Percentiles rank a stretch among this genome's conserved stretches.
Evolutionary conservation across 2,797 vertebrate genomes (phyloP).

Genomic region (Salarias fasciatus): DNA sequence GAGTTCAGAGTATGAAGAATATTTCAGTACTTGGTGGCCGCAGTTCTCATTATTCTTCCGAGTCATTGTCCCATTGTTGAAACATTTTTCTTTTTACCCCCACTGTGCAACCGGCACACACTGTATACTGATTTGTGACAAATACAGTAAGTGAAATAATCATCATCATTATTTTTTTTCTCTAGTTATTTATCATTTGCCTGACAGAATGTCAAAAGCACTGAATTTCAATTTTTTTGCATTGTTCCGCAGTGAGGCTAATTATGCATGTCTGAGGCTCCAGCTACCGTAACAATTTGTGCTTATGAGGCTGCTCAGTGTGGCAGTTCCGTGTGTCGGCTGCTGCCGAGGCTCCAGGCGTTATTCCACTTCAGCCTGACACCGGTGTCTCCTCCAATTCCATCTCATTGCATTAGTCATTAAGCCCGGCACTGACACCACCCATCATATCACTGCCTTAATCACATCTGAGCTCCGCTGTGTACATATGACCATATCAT

Average conservation of each 20-base stretch:
- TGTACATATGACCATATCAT: conserved; percentile 77
- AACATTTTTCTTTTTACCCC: not conserved
- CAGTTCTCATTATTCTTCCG: conserved; percentile 40
- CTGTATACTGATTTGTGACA: conserved; percentile 55
- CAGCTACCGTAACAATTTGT: conserved; percentile 65
- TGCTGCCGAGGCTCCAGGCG: conserved; percentile 69
- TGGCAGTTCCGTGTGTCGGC: conserved; percentile 75
- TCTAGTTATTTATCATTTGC: conserved; percentile 70
- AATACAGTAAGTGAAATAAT: conserved; percentile 68
- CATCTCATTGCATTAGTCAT: conserved; percentile 78
- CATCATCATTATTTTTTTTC: conserved; percentile 58
- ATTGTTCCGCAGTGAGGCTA: conserved; percentile 65
- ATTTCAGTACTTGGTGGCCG: conserved; percentile 10
- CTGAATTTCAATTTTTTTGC: conserved; percentile 67
- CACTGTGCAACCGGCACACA: conserved; percentile 32
- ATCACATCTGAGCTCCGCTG: conserved; percentile 78
- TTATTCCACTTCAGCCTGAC: conserved; percentile 76
- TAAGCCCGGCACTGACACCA: conserved; percentile 75
- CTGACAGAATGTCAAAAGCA: conserved; percentile 74
- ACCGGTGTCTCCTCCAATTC: conserved; percentile 79
- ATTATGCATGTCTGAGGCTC: conserved; percentile 75
- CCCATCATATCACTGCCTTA: conserved; percentile 76
- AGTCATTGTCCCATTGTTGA: conserved; percentile 28
- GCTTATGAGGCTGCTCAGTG: conserved; percentile 72
- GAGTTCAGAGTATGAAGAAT: conserved; percentile 29